A percentile compares a stretch with the other conserved stretches of the same genome.
phyloP scores from a whole-genome alignment of 2,113 vertebrate genomes.

The Alligator mississippiensis region DNA sequence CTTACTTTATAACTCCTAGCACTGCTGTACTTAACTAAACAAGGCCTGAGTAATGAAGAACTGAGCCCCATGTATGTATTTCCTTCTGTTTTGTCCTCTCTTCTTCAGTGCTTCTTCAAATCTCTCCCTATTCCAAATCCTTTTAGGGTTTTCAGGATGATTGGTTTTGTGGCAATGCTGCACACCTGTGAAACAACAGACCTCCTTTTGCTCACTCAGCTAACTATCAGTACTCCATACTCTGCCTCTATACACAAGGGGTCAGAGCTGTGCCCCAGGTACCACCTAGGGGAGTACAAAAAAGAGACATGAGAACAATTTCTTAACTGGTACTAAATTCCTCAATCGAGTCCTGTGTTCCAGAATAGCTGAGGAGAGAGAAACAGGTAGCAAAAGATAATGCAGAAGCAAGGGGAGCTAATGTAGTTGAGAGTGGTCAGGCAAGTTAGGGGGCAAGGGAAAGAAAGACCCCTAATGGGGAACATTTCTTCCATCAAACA shows the following conservation, averaged over 20 bases:
- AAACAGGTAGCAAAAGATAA: background rate
- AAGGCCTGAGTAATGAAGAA: rapidly evolving
- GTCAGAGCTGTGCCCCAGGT: background rate
- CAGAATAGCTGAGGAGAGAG: background rate
- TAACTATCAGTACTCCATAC: background rate
- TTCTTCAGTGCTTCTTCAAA: background rate
- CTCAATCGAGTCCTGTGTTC: background rate
- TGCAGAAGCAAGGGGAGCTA: background rate
- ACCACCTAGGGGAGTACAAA: background rate
- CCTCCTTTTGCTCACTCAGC: background rate
- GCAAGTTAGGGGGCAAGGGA: background rate
- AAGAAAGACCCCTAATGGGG: background rate
- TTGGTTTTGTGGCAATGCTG: rapidly evolving
- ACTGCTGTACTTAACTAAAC: rapidly evolving
- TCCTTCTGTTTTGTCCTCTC: background rate
- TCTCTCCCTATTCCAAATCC: background rate
- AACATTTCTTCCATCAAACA: background rate
- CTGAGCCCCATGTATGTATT: rapidly evolving
- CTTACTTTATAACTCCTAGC: background rate
- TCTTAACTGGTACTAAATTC: background rate
- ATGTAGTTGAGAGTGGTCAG: background rate
- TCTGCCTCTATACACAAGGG: background rate
- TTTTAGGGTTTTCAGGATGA: background rate
- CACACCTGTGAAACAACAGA: background rate
- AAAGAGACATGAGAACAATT: background rate